Percentiles rank a stretch among this genome's conserved stretches.
Conservation (phyloP, 92 coral and sea anemone species). For the Phymanthus crucifer region DNA sequence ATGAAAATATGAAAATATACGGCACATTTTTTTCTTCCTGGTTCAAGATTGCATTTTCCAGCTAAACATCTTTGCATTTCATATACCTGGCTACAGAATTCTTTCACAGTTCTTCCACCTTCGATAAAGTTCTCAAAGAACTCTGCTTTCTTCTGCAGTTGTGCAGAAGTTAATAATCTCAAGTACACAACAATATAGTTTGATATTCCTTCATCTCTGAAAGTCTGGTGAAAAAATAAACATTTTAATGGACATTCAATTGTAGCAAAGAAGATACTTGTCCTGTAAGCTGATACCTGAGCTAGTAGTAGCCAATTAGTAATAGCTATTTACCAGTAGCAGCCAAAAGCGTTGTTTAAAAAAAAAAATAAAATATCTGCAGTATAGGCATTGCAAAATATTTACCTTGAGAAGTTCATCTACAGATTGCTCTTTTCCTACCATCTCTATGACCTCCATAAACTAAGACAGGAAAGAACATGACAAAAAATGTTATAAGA, state of each 20-base stretch:
- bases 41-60: no score
- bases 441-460: conserved; percentile 84
- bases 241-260: not conserved
- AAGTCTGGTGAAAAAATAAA: conserved; percentile 50
- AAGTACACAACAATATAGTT: conserved; percentile 91
- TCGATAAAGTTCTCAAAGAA: conserved; percentile 95
- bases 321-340: no score
- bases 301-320: no score
- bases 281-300: no score
- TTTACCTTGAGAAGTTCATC: conserved; percentile 78
- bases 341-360: no score
- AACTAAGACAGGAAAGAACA: conserved; percentile 47
- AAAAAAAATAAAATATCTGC: no score
- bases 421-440: conserved; percentile 71
- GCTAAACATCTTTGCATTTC: no score
- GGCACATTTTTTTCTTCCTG: no score
- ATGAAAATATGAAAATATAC: not conserved
- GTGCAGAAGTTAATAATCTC: conserved; percentile 93
- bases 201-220: conserved; percentile 95
- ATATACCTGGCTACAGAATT: conserved; percentile 89
- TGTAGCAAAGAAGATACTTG: no score
- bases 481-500: not conserved
- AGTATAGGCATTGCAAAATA: not conserved
- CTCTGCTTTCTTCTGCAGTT: conserved; percentile 92
- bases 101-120: conserved; percentile 91